Percentiles rank a stretch among this genome's conserved stretches.
Evolutionary conservation across 1,140 invertebrate genomes (phyloP).

Genomic region (Lepidurus packardi): DNA sequence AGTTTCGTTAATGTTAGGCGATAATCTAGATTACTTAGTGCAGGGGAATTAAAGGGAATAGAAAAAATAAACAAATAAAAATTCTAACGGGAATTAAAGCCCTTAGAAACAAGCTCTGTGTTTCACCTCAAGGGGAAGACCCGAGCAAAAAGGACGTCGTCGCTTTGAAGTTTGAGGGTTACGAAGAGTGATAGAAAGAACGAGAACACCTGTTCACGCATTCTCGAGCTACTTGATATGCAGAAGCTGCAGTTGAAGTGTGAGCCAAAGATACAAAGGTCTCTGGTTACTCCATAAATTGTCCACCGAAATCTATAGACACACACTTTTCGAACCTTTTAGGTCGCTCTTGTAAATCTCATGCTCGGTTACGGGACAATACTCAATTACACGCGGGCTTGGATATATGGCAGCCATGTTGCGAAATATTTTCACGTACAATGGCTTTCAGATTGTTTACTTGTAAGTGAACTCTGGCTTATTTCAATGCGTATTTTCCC

Average conservation of each 20-base stretch:
- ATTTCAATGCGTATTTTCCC: background rate
- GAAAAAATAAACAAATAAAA: background rate
- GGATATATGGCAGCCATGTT: no score
- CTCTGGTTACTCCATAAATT: constrained; percentile 6
- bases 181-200: background rate
- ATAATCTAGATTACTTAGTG: background rate
- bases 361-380: no score
- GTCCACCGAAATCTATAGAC: background rate
- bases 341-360: background rate
- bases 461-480: background rate
- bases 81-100: background rate
- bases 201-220: constrained; percentile 3
- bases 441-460: background rate
- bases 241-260: constrained; percentile 18
- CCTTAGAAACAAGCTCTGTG: background rate
- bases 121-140: background rate
- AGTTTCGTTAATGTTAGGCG: background rate
- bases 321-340: background rate
- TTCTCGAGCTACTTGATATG: constrained; percentile 8
- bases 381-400: background rate
- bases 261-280: constrained; percentile 14
- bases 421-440: background rate
- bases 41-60: background rate
- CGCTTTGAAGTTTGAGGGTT: background rate
- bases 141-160: background rate